Base-by-base conservation (phyloP, 2,113 vertebrate genomes). In the Calonectris borealis region DNA sequence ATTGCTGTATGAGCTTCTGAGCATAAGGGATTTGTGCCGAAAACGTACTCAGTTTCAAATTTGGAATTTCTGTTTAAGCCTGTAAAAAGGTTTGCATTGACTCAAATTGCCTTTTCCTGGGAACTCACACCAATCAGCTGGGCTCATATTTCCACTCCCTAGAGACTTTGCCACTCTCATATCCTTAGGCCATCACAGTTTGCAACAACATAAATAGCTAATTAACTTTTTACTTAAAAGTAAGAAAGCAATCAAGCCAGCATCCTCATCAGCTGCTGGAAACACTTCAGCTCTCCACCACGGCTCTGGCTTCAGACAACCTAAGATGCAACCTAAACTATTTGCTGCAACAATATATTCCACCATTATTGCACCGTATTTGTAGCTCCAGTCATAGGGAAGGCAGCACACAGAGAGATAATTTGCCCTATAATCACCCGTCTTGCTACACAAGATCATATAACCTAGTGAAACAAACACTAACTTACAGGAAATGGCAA, bases 201-300 rank as follows among this genome's bases (percentile, higher is more conserved):
- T 96, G 76, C 85, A 93, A 85, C 87, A 96, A 85, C 54, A 93
- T 94, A 96, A 95, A 95, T 66, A 90, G 90, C 87, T 95, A 94
- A 96, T 96, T 95, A 96, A 79, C 84, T 89, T 95, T 85, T 96
- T 96, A 95, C 58, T 97, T 96, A 97, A 96, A 96, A 95, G 81
- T 94, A 91, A 95, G 85, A 81, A 90, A 93, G 76, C 93, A 93
- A 22, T 83, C 90, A 91, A 94, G 78, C 46, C 19, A 2, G 57
- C 83, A 80, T 46, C 42, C 58, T 87, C 62, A 91, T 54, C 70
- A 80, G 51, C 73, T 83, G 62, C 75, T 90, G 80, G 58, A 96
- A 95, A 86, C 34, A 73, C 21, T 80, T 69, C 81, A 70, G 62
- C 80, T 92, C 31, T 88, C 40, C 58, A 91, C 78, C 70, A 85